Evolutionary conservation across 2,888 invertebrate species (phyloP), one percentile per base, ranked within the genome.

Genomic region (Cephus nigrinus): DNA sequence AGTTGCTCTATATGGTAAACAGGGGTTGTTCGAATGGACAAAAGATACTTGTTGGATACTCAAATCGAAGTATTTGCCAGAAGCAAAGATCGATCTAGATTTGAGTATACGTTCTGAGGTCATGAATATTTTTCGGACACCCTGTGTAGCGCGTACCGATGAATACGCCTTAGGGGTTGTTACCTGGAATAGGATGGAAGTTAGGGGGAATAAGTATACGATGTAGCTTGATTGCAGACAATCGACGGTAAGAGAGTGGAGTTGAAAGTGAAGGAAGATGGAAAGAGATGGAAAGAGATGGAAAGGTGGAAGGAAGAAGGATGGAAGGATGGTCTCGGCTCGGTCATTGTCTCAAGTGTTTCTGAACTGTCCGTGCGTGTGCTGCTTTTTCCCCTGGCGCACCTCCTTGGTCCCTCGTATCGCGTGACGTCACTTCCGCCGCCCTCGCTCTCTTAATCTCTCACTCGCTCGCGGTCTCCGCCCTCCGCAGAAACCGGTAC

Each of bases 361-460:
- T 30, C 68, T 73, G 33, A 33, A 33, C 34, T 55, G 31, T 55
- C 55, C 31, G 34, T 32, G 36, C 33, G 68, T 35, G 55, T 4
- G 68, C 31, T 40, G 31, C 30, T 74, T 74, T 74, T 74, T 74
- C 74, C 74, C 34, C 36, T 35, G 32, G 35, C 74, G 31, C 36
- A 32, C 35, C 30, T 32, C 30, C 34, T 35, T 40, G 11, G 31
- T 36, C 35, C 31, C 33, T 35, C 12, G 34, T 31, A 23, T 68
- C 68, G 69, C 68, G 80, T 84, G 85, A 87, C 85, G 85, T 87
- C 85, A 86, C 83, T 87, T 88, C 84, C 86, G 85, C 84, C 86
- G 85, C 84, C 86, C 82, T 80, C 84, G 81, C 81, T 74, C 80
- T 79, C 76, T 36, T 31, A 72, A n/a, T 40, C 72, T 33, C 69